phyloP scores from a whole-genome alignment of 2,113 vertebrate species.

The Corynorhinus townsendii region DNA sequence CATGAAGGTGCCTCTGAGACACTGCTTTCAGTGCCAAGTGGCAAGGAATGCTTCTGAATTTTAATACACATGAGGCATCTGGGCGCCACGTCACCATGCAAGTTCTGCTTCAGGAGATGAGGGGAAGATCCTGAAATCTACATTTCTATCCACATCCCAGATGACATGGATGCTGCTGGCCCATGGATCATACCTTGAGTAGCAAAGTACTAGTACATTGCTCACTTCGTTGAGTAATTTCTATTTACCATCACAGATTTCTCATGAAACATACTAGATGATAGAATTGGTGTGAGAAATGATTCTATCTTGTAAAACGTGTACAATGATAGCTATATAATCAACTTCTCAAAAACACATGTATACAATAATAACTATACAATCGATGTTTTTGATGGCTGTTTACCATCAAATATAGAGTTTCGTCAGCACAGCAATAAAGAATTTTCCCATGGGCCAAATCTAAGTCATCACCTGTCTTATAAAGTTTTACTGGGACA shows the following conservation, averaged over 20 bases:
- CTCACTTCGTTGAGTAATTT: not conserved
- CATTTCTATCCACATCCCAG: not conserved
- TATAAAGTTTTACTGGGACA: constrained; percentile 32
- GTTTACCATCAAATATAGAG: not conserved
- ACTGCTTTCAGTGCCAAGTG: not conserved
- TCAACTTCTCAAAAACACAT: not conserved
- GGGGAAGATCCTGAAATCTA: not conserved
- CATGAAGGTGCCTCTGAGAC: not conserved
- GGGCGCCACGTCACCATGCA: not conserved
- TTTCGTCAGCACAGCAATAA: not conserved
- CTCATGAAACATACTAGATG: not conserved
- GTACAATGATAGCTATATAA: not conserved
- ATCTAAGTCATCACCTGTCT: not conserved
- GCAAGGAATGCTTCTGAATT: not conserved
- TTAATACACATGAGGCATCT: not conserved
- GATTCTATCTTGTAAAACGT: not conserved
- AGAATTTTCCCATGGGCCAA: not conserved
- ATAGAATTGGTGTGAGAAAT: not conserved
- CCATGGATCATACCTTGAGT: not conserved
- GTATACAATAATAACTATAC: not conserved
- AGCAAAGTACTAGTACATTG: not conserved
- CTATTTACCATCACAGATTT: not conserved
- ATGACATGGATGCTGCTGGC: not conserved
- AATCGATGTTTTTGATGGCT: not conserved
- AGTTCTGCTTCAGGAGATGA: not conserved